Evolutionary conservation across 2,888 invertebrate species (phyloP), one percentile per base, ranked within the genome.

Genomic region (Orchestes rusci): DNA sequence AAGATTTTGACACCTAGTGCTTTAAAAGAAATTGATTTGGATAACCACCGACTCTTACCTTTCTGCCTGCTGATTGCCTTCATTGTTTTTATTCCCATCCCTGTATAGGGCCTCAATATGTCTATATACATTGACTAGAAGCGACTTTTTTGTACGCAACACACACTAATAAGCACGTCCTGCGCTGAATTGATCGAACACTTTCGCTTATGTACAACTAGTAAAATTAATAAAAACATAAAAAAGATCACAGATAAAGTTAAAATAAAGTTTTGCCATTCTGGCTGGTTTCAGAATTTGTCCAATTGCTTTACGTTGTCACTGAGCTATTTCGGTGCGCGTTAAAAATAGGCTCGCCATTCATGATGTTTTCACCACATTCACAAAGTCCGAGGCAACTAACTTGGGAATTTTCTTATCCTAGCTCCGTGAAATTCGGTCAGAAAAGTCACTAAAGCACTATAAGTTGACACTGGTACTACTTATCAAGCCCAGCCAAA

Each of bases 41-140:
- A n/a, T n/a, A n/a, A n/a, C n/a, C n/a, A n/a, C n/a, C n/a, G n/a
- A n/a, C 7, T 51, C 59, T 54, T 74, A 84, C 84, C 84, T 84
- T 83, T 84, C 70, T 82, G 80, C 79, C 84, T 84, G 76, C 79
- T 82, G 75, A 83, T 84, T 75, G 84, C 82, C 79, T 85, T 85
- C 84, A 85, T 85, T 74, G 78, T 78, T 80, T 84, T 84, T 78
- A 85, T 84, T 83, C 85, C 85, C 85, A 86, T 85, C 75, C 83
- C 84, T 74, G 69, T 69, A 68, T 67, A 70, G 59, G 68, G 64
- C 59, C 70, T 71, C 63, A 67, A 65, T 68, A 70, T 73, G 68
- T 74, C 74, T 70, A 74, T 73, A 69, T 73, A 74, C 75, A 74
- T 74, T 70, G 73, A 67, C 67, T 66, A 67, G 67, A 66, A 55